Base-by-base conservation (phyloP, 2,113 vertebrate species). In the Peucedramus taeniatus region DNA sequence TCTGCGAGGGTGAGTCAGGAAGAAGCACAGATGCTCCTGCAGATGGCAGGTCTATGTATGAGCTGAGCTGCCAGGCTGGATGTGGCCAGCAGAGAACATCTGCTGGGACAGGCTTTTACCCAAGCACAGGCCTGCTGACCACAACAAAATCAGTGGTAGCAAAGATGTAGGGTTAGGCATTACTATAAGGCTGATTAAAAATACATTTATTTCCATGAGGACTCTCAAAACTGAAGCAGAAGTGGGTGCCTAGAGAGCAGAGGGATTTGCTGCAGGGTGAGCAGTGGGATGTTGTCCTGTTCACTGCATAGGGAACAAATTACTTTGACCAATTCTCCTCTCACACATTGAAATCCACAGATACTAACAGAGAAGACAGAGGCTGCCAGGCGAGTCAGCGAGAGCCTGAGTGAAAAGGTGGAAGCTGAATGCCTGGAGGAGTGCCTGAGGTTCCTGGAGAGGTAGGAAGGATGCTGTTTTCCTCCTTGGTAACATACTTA, bases 371-470 rank as follows among this genome's bases (percentile, higher is more conserved):
- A 88, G 87, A 93, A 72, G 81, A 64, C 0, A 0, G 49, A 90
- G 63, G 26, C 75, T 28, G 91, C 83, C 44, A 63, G 50, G 28
- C 13, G 0, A 13, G 33, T 96, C 44, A 90, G 88, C 0, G 26
- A 82, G 11, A 89, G 76, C 49, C 40, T 98, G 74, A 53, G 90
- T 0, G 57, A 91, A 65, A 87, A 61, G 45, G 94, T 97, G 61
- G 94, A 95, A 95, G 77, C 72, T 59, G 63, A 56, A 31, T 96
- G 93, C 76, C 89, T 96, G 88, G 74, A 92, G 60, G 89, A 79
- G 45, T 93, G 35, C 57, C 60, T 94, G 59, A 78, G 44, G 10
- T 97, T 98, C 90, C 83, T 97, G 76, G 56, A 93, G 51, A 96
- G 96, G 97, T 97, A 96, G 44, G 87, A 74, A 68, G 17, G 21